Evolutionary conservation across 2,888 invertebrate species (phyloP).

Genomic region (Apodemia mormo): DNA sequence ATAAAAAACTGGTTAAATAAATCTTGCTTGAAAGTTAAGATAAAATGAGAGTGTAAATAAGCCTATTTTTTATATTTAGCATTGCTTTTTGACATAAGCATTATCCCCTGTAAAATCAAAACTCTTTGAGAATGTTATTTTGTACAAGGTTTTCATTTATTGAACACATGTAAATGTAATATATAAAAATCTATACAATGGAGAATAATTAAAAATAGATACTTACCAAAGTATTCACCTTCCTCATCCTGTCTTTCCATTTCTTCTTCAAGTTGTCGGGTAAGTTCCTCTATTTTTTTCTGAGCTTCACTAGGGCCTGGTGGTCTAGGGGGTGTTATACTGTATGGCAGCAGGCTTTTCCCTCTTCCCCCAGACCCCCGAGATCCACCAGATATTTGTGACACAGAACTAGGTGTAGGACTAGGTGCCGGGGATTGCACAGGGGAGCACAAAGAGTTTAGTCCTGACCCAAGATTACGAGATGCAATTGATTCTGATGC

Average conservation of each 20-base stretch:
- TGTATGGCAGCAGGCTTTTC: constrained; percentile 90
- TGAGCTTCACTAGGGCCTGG: constrained; percentile 96
- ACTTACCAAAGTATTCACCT: constrained; percentile 97
- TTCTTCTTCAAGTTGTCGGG: constrained; percentile 95
- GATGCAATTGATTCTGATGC: constrained; percentile 64
- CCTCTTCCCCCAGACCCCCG: constrained; percentile 78
- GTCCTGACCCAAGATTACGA: constrained; percentile 67
- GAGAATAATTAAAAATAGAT: background rate
- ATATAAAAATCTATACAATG: too few relatives aligned
- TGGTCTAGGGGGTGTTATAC: constrained; percentile 93
- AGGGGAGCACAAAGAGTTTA: constrained; percentile 75
- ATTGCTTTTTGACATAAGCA: too few relatives aligned
- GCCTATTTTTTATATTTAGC: too few relatives aligned
- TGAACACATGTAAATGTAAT: too few relatives aligned
- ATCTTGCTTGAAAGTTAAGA: too few relatives aligned
- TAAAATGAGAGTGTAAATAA: too few relatives aligned
- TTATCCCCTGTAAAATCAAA: too few relatives aligned
- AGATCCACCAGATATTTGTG: constrained; percentile 83
- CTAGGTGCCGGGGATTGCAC: constrained; percentile 82
- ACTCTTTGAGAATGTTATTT: too few relatives aligned
- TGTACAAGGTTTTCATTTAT: too few relatives aligned
- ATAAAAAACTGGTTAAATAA: too few relatives aligned
- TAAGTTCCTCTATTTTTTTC: constrained; percentile 95
- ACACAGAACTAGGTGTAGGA: constrained; percentile 84
- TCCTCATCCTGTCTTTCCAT: constrained; percentile 97